These are phyloP conservation scores for Pseudeuparius sepicola DNA, from an alignment of 2,888 invertebrate species.

Conservation along the genomic window DNA sequence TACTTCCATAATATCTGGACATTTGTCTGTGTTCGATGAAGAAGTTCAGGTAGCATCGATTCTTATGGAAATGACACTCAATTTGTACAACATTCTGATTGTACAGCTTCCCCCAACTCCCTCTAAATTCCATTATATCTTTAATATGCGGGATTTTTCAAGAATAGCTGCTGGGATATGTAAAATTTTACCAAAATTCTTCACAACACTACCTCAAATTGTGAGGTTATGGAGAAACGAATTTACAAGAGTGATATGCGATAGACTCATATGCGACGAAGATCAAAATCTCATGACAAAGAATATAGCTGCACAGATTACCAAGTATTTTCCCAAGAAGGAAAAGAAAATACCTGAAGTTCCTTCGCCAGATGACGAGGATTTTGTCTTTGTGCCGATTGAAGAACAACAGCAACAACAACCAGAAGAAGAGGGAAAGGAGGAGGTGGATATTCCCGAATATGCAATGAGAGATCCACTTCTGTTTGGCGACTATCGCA, in stretches of 20 bases:
- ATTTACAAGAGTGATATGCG: constrained; percentile 76
- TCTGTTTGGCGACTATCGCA: constrained; percentile 80
- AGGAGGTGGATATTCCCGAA: constrained; percentile 44
- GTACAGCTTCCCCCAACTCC: constrained; percentile 81
- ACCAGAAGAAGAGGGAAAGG: constrained; percentile 30
- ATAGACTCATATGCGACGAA: constrained; percentile 63
- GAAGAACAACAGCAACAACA: constrained; percentile 18
- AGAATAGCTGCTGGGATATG: constrained; percentile 69
- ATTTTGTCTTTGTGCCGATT: constrained; percentile 22
- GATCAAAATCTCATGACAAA: constrained; percentile 54
- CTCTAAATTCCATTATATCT: constrained; percentile 89
- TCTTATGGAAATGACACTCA: constrained; percentile 69
- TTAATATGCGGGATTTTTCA: constrained; percentile 85
- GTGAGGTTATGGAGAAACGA: constrained; percentile 88
- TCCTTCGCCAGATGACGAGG: constrained; percentile 22
- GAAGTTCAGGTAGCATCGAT: constrained; percentile 56
- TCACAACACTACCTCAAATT: constrained; percentile 57
- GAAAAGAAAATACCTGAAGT: constrained; percentile 35
- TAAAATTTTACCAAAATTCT: constrained; percentile 61
- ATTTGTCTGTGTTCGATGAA: constrained; percentile 58
- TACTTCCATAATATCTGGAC: constrained; percentile 69
- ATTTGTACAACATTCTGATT: constrained; percentile 70
- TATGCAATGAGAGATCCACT: constrained; percentile 73
- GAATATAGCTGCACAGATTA: constrained; percentile 52
- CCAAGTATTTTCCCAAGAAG: constrained; percentile 45